Conservation (phyloP, 2,888 invertebrate species). For the Phrixothrix hirtus region DNA sequence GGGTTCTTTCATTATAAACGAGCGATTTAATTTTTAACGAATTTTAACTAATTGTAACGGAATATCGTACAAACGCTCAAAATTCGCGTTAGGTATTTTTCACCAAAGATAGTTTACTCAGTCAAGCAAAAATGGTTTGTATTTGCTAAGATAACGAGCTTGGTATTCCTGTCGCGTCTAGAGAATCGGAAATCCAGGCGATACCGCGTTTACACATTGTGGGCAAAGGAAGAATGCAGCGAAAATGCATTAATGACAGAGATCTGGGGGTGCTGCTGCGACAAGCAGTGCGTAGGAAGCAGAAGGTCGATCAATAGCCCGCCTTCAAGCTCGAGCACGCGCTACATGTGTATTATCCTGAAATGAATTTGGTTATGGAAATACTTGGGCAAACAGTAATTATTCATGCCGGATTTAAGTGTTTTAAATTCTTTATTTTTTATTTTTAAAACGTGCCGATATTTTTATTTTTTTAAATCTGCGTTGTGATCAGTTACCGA, state of each 20-base stretch:
- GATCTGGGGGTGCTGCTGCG: conserved; percentile 11
- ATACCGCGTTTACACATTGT: conserved; percentile 5
- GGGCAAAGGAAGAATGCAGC: conserved; percentile 17
- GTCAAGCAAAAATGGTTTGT: conserved; percentile 13
- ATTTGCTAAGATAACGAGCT: conserved; percentile 34
- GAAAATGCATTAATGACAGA: conserved; percentile 22
- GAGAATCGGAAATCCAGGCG: conserved; percentile 23
- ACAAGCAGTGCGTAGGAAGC: conserved; percentile 23
- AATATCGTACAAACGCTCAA: too few relatives aligned
- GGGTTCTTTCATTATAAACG: too few relatives aligned
- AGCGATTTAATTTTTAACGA: too few relatives aligned
- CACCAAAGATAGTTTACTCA: conserved; percentile 11
- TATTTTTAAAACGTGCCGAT: too few relatives aligned
- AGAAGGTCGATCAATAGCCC: conserved; percentile 28
- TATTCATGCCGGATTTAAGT: too few relatives aligned
- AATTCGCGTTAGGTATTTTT: not conserved
- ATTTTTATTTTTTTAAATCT: too few relatives aligned
- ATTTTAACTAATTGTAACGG: too few relatives aligned
- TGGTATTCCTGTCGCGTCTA: conserved; percentile 31
- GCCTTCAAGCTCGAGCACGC: conserved; percentile 30
- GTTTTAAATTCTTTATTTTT: too few relatives aligned
- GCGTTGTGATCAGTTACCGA: too few relatives aligned
- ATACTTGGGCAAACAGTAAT: not conserved
- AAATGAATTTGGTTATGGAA: conserved; percentile 15
- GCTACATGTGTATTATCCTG: conserved; percentile 30